Conservation (phyloP, 2,113 vertebrate species). For the Dipodomys stephensi region DNA sequence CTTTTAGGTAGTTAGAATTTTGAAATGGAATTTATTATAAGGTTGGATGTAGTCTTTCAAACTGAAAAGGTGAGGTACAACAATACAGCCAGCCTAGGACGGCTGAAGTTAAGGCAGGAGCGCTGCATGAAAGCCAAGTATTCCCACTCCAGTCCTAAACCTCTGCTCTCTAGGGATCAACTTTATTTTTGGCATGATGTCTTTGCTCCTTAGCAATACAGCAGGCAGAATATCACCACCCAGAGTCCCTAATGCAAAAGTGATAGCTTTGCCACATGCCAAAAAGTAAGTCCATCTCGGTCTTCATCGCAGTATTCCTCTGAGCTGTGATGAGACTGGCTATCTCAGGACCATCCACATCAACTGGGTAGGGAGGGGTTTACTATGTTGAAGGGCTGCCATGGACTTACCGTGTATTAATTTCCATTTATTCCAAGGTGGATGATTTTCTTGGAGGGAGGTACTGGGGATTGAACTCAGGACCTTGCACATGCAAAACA, state of each 20-base stretch:
- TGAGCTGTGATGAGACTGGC: not conserved
- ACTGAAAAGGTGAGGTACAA: not conserved
- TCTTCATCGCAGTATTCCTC: not conserved
- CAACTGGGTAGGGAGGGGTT: too few species aligned
- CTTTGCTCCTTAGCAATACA: not conserved
- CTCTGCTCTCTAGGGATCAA: not conserved
- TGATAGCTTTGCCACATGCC: not conserved
- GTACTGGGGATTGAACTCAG: not conserved
- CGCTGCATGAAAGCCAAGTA: too few species aligned
- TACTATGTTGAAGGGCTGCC: not conserved
- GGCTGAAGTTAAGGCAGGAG: not conserved
- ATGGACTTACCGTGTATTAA: not conserved
- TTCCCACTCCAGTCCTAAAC: not conserved
- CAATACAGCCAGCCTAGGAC: too few species aligned
- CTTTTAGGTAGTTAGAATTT: not conserved
- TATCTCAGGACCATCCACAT: too few species aligned
- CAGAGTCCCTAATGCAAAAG: not conserved
- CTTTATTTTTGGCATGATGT: not conserved
- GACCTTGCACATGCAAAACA: not conserved
- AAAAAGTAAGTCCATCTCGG: not conserved
- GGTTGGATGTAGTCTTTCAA: not conserved
- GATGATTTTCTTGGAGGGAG: not conserved
- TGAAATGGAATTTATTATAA: not conserved
- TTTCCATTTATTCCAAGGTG: slow-evolving; percentile 13
- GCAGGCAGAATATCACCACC: not conserved